Base-by-base conservation (phyloP, 2,797 vertebrate species). In the Odontamblyopus lacepedii region DNA sequence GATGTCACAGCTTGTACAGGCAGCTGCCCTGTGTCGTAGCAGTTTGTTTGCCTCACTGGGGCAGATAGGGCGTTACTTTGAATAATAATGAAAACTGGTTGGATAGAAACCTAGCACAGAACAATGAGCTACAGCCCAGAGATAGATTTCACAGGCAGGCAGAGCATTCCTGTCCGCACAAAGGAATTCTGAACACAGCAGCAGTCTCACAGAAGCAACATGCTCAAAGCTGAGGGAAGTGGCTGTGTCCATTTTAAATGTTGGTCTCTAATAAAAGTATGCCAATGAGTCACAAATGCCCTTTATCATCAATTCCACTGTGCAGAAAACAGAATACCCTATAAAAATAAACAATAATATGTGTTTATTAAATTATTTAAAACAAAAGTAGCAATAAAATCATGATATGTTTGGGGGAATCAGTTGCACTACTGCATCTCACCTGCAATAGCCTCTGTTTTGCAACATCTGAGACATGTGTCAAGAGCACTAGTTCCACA, bases 101-200 rank as follows among this genome's bases (percentile, higher is more conserved):
- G 69, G 90, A 88, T 86, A 80, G 90, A 86, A 88, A 90, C 82
- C 85, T 61, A 50, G 72, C 73, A 38, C 68, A 75, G 81, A 86
- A 87, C 88, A 90, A 87, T 85, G 88, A 92, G 76, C 89, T 87
- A 91, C 83, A 83, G 66, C 84, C 85, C 77, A 73, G 88, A 73
- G 27, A 82, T 83, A 85, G 81, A 86, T 92, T 90, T 92, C 89
- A 86, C 90, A 92, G 85, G 51, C 81, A 78, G 81, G 78, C 87
- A 83, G 90, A 82, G 88, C 87, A 92, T 93, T 93, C 90, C 91
- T 87, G 85, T 72, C 76, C 80, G 78, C 70, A 91, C 90, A 92
- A 90, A 89, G 82, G 84, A 89, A 88, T 89, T 83, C 87, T 84
- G 79, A 79, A 83, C 86, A 79, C 83, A 88, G 82, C 85, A 89